Evolutionary conservation across 1,140 invertebrate genomes (phyloP).

Genomic region (Drosophila bocqueti): DNA sequence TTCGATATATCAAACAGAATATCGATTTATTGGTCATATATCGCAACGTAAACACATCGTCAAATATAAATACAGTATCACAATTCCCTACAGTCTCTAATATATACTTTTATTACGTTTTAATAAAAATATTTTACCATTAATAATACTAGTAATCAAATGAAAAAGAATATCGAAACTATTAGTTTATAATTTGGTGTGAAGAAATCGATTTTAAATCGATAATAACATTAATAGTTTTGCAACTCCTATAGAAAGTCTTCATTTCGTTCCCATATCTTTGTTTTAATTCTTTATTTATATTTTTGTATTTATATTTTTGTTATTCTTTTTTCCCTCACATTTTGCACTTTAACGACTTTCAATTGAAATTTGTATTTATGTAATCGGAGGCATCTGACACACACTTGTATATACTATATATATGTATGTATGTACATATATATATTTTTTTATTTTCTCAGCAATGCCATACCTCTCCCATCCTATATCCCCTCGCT

Average conservation of each 20-base stretch:
- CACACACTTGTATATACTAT: slow-evolving; percentile 15
- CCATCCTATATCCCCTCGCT: slow-evolving; percentile 6
- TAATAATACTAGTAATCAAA: background rate
- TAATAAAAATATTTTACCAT: background rate
- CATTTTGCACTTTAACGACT: slow-evolving; percentile 77
- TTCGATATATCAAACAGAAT: no score
- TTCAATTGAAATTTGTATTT: slow-evolving; percentile 78
- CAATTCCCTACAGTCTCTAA: no score
- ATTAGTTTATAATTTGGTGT: background rate
- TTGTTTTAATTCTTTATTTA: slow-evolving; percentile 35
- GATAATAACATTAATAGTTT: background rate
- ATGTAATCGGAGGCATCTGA: slow-evolving; percentile 59
- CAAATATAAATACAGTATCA: no score
- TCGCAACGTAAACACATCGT: no score
- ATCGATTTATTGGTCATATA: no score
- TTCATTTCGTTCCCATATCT: background rate
- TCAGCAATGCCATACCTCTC: slow-evolving; percentile 2
- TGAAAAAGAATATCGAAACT: background rate
- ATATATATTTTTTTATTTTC: slow-evolving; percentile 21
- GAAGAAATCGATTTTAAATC: background rate
- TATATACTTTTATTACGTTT: background rate
- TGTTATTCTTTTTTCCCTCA: slow-evolving; percentile 27
- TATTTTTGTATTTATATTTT: slow-evolving; percentile 4
- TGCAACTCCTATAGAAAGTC: background rate
- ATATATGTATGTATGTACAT: slow-evolving; percentile 1